phyloP scores from a whole-genome alignment of 1,140 invertebrate genomes.

The Lordiphosa collinella region DNA sequence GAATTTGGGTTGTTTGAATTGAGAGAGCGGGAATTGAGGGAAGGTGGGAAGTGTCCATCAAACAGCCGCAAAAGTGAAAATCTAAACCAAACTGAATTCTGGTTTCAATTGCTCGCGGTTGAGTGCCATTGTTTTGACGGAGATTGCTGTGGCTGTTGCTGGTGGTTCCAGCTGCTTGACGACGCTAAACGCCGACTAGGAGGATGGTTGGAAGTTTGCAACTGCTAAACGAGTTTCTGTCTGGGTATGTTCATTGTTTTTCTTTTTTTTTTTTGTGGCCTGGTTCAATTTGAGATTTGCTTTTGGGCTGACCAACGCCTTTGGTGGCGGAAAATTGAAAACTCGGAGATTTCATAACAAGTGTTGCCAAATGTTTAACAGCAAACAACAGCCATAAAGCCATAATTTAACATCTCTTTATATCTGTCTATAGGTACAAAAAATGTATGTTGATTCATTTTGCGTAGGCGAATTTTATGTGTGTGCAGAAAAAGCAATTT shows the following conservation, averaged over 20 bases:
- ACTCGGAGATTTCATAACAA: conserved; percentile 61
- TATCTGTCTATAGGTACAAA: neutral
- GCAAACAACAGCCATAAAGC: conserved; percentile 18
- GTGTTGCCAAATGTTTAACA: conserved; percentile 61
- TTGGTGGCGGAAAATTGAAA: conserved; percentile 47
- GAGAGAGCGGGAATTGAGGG: conserved; percentile 6
- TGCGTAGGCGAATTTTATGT: conserved; percentile 54
- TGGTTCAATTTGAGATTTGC: conserved; percentile 51
- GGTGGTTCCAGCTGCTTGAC: conserved; percentile 68
- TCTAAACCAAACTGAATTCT: conserved; percentile 73
- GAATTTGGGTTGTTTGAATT: neutral
- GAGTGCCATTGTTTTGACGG: conserved; percentile 66
- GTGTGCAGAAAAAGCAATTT: conserved; percentile 45
- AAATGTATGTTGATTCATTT: conserved; percentile 29
- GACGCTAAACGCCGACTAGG: conserved; percentile 47
- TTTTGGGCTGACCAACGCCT: conserved; percentile 44
- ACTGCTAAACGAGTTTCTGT: conserved; percentile 60
- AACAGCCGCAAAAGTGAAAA: conserved; percentile 72
- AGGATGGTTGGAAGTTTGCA: conserved; percentile 22
- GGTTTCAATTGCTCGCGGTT: conserved; percentile 75
- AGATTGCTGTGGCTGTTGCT: conserved; percentile 51
- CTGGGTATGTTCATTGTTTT: conserved; percentile 41
- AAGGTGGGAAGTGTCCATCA: conserved; percentile 29
- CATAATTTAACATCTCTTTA: conserved; percentile 43
- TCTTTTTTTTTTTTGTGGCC: conserved; percentile 45